Conservation (phyloP, 2,113 vertebrate species). For the Okapia johnstoni region DNA sequence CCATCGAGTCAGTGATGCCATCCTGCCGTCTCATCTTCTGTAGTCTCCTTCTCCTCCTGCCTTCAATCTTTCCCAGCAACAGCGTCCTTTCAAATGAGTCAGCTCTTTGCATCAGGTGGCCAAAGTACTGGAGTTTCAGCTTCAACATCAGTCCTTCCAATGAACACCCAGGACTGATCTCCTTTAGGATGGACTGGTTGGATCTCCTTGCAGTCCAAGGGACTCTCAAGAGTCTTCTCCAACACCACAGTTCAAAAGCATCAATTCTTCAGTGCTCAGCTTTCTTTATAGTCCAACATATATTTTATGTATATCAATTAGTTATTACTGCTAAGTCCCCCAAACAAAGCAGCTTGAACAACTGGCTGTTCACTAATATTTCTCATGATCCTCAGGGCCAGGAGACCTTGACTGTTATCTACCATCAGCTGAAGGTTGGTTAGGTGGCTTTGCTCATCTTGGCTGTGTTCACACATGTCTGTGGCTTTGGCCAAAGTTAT, state of each 20-base stretch:
- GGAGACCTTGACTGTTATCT: not conserved
- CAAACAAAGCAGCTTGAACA: not conserved
- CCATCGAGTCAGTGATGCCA: not conserved
- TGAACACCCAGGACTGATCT: not conserved
- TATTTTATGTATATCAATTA: not conserved
- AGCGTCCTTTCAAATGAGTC: not conserved
- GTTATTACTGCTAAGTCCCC: not conserved
- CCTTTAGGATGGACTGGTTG: not conserved
- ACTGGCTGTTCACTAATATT: not conserved
- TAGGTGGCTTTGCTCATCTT: not conserved
- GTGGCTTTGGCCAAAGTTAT: not conserved
- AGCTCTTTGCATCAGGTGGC: not conserved
- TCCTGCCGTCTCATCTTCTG: not conserved
- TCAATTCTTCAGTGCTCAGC: fast-evolving
- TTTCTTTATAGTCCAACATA: not conserved
- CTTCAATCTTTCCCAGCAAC: not conserved
- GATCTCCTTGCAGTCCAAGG: not conserved
- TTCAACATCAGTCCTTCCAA: not conserved
- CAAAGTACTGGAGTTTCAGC: not conserved
- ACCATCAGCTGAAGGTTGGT: not conserved
- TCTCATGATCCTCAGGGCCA: not conserved
- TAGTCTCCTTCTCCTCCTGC: not conserved
- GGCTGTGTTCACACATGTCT: not conserved
- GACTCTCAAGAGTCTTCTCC: not conserved
- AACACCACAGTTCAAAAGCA: not conserved